Evolutionary conservation across 2,888 invertebrate genomes (phyloP).

Genomic region (Cryptophagus acutangulus): DNA sequence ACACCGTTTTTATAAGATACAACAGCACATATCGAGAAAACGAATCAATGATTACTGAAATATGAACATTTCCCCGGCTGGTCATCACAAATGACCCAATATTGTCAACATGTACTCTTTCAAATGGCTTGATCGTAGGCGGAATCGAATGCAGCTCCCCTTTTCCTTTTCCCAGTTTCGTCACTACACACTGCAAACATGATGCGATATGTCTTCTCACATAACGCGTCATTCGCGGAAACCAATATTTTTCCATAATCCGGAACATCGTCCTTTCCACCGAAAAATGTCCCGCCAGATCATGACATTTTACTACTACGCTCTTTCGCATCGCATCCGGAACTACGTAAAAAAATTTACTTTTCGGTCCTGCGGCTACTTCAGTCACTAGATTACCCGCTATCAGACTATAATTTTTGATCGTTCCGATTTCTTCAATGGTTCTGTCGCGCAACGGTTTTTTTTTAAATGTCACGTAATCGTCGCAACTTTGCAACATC

Average conservation of each 20-base stretch:
- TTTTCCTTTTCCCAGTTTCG: slow-evolving; percentile 17
- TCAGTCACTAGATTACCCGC: slow-evolving; percentile 12
- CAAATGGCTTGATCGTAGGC: slow-evolving; percentile 17
- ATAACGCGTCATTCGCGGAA: slow-evolving; percentile 17
- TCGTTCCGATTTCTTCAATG: slow-evolving; percentile 12
- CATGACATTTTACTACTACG: slow-evolving; percentile 14
- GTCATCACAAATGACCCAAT: slow-evolving; percentile 20
- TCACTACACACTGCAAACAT: slow-evolving; percentile 20
- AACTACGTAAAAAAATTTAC: slow-evolving; percentile 12
- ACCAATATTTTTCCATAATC: slow-evolving; percentile 20
- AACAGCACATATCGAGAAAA: slow-evolving; percentile 17
- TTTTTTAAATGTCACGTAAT: slow-evolving; percentile 8
- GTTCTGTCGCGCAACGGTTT: slow-evolving; percentile 9
- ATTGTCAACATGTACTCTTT: slow-evolving; percentile 20
- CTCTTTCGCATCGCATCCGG: slow-evolving; percentile 11
- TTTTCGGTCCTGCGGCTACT: slow-evolving; percentile 9
- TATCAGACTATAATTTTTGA: slow-evolving; percentile 14
- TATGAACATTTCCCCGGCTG: slow-evolving; percentile 12
- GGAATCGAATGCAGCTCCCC: slow-evolving; percentile 19
- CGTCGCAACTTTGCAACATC: slow-evolving; percentile 23
- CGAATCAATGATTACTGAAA: slow-evolving; percentile 17
- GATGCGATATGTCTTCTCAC: slow-evolving; percentile 17
- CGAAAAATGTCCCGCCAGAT: slow-evolving; percentile 17
- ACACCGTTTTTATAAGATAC: slow-evolving; percentile 16
- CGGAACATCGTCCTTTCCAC: slow-evolving; percentile 14